Evolutionary conservation across 2,113 vertebrate species (phyloP).

Genomic region (Opisthocomus hoazin): DNA sequence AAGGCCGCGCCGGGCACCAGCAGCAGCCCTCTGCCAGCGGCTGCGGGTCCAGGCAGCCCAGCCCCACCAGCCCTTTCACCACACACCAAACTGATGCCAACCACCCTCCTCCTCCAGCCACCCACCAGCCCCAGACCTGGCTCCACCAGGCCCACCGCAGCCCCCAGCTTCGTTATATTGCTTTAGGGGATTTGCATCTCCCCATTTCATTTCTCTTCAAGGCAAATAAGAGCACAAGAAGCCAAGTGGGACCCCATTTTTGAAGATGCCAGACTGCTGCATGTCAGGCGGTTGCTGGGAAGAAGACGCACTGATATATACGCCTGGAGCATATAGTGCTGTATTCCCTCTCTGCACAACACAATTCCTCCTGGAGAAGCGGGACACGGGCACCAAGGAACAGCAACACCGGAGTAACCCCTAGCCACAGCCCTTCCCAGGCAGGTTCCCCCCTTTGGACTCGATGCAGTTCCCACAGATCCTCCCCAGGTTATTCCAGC

Average conservation of each 20-base stretch:
- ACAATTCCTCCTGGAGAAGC: background rate
- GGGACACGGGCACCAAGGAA: background rate
- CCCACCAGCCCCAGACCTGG: background rate
- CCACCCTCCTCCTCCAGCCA: background rate
- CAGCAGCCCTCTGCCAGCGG: background rate
- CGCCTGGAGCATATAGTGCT: background rate
- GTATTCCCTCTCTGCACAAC: rapidly evolving
- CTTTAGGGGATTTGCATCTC: background rate
- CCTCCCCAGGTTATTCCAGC: background rate
- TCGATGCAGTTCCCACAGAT: background rate
- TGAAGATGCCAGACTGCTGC: background rate
- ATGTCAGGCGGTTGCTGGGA: background rate
- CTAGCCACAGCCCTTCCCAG: background rate
- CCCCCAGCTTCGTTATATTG: background rate
- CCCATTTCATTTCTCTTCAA: background rate
- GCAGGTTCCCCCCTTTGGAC: background rate
- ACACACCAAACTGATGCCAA: rapidly evolving
- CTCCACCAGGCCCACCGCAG: rapidly evolving
- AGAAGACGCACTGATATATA: background rate
- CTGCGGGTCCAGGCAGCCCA: background rate
- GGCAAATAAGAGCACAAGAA: background rate
- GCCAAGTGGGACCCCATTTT: background rate
- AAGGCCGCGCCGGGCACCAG: rapidly evolving
- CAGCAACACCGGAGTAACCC: rapidly evolving
- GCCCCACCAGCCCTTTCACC: background rate